Evolutionary conservation across 92 coral and sea anemone species (phyloP).

Genomic region (Phymanthus crucifer): DNA sequence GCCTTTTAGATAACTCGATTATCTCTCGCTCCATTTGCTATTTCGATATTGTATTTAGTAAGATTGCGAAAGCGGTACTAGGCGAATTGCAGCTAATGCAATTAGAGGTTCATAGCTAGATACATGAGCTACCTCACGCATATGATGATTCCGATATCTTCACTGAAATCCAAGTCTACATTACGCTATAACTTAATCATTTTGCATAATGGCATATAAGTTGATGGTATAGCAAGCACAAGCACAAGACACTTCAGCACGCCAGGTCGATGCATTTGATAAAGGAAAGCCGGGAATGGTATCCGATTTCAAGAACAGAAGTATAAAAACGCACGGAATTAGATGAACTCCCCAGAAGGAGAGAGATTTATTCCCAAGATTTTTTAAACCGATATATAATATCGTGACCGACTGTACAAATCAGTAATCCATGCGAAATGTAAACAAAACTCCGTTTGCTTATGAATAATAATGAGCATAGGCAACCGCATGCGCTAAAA

Average conservation of each 20-base stretch:
- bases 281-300: background rate
- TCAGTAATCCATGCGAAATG: background rate
- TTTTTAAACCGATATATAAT: background rate
- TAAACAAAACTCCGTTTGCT: slow-evolving; percentile 2
- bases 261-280: background rate
- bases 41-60: background rate
- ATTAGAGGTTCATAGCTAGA: background rate
- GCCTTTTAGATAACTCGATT: slow-evolving; percentile 14
- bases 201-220: background rate
- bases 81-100: background rate
- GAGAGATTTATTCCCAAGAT: background rate
- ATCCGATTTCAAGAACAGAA: background rate
- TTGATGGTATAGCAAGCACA: background rate
- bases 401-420: background rate
- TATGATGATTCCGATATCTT: background rate
- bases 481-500: background rate
- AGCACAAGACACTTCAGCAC: background rate
- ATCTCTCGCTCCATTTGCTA: background rate
- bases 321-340: background rate
- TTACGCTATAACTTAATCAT: background rate
- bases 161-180: background rate
- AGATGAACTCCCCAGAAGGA: background rate
- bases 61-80: background rate
- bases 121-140: background rate
- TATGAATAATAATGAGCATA: background rate